Evolutionary conservation across 2,113 vertebrate genomes (phyloP).

Genomic region (Monopterus albus): DNA sequence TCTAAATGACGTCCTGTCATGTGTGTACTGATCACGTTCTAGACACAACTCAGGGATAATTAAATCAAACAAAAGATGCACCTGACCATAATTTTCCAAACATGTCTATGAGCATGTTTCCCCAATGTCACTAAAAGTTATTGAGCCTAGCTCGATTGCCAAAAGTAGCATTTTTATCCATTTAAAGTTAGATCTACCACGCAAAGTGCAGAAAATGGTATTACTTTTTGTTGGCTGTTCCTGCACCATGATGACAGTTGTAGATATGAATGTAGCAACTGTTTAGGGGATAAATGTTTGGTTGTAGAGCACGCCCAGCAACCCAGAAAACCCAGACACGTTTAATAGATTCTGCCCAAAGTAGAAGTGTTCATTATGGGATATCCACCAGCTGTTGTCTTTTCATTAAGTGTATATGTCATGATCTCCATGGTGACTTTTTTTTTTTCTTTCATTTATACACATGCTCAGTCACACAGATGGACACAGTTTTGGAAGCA

Average conservation of each 20-base stretch:
- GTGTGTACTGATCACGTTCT: too few species aligned
- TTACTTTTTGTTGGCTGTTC: constrained; percentile 18
- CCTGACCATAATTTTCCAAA: too few species aligned
- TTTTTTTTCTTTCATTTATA: constrained; percentile 35
- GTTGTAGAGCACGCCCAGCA: constrained; percentile 68
- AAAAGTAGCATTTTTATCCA: too few species aligned
- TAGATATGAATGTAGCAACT: constrained; percentile 44
- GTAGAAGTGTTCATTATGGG: constrained; percentile 61
- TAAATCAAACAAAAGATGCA: too few species aligned
- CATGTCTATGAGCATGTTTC: too few species aligned
- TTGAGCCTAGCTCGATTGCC: too few species aligned
- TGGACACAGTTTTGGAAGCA: constrained; percentile 59
- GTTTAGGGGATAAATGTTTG: constrained; percentile 61
- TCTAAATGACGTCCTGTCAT: too few species aligned
- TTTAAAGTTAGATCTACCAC: too few species aligned
- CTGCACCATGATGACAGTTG: constrained; percentile 21
- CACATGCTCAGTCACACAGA: constrained; percentile 48
- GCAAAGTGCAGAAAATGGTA: too few species aligned
- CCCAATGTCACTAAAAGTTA: too few species aligned
- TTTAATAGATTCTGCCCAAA: constrained; percentile 58
- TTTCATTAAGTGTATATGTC: constrained; percentile 74
- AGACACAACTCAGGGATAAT: too few species aligned
- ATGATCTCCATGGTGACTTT: constrained; percentile 61
- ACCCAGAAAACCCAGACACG: constrained; percentile 47
- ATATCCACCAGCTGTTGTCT: constrained; percentile 76